Percentiles rank a stretch among this genome's conserved stretches.
Conservation (phyloP, 2,888 invertebrate genomes). For the Chaitophorus viminalis region DNA sequence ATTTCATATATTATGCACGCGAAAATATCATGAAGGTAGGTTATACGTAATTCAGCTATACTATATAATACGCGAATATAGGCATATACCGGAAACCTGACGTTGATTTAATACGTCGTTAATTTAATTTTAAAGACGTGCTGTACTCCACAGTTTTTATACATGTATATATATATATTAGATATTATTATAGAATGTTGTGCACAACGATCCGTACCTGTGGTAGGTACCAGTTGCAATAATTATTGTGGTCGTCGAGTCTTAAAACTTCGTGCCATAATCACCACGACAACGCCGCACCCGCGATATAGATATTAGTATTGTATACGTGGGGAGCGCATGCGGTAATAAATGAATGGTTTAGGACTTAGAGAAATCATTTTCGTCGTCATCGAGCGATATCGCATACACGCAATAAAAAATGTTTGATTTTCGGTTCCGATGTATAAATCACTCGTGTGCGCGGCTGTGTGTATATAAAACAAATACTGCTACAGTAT, state of each 20-base stretch:
- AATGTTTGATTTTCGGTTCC: neutral
- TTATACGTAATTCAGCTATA: no score
- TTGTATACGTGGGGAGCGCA: no score
- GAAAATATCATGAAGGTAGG: neutral
- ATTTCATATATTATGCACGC: neutral
- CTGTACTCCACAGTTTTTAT: neutral
- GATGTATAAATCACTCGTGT: neutral
- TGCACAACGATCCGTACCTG: neutral
- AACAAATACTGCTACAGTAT: no score
- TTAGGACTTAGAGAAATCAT: neutral
- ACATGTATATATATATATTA: neutral
- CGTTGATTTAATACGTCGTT: slow-evolving; percentile 26
- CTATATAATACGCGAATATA: no score
- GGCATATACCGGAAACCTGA: neutral
- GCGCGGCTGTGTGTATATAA: neutral
- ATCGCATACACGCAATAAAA: slow-evolving; percentile 7
- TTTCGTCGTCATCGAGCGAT: neutral
- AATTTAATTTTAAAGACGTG: slow-evolving; percentile 27
- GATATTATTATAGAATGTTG: no score
- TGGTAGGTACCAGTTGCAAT: neutral
- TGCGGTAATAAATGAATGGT: neutral
- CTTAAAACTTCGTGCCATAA: neutral
- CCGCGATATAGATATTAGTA: neutral
- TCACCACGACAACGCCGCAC: neutral
- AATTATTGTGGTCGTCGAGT: neutral